Evolutionary conservation across 2,797 vertebrate species (phyloP).

Genomic region (Lophotriccus pileatus): DNA sequence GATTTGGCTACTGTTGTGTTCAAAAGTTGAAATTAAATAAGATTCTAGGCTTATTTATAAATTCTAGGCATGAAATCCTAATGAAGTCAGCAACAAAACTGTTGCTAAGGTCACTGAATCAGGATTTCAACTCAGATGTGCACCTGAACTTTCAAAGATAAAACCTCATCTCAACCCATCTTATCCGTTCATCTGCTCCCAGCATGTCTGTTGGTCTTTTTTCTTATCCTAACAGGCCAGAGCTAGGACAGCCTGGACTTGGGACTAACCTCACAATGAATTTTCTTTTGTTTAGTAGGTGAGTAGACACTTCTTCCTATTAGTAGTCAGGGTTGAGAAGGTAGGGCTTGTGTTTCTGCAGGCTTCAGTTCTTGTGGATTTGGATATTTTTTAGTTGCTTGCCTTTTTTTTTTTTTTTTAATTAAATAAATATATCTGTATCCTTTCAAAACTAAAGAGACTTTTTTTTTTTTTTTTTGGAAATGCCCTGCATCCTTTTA

Average conservation of each 20-base stretch:
- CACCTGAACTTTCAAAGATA: constrained; percentile 1
- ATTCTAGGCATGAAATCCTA: neutral
- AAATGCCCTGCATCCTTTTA: neutral
- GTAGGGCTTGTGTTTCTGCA: constrained; percentile 8
- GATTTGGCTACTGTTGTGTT: neutral
- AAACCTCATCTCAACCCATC: neutral
- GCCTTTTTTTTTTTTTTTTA: neutral
- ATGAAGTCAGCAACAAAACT: neutral
- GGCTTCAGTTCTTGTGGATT: neutral
- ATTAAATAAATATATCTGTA: neutral
- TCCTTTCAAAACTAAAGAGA: neutral
- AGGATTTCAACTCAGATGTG: neutral
- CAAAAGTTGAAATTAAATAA: neutral
- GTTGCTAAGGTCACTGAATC: neutral
- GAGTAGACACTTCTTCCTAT: constrained; percentile 57
- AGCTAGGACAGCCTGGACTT: constrained; percentile 51
- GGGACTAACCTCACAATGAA: constrained; percentile 56
- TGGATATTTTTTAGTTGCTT: neutral
- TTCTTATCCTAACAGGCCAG: constrained; percentile 63
- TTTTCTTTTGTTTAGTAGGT: constrained; percentile 65
- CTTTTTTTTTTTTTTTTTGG: neutral
- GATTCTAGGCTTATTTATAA: neutral
- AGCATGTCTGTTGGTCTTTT: constrained; percentile 58
- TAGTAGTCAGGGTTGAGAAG: constrained; percentile 26
- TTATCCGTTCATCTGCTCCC: constrained; percentile 23